Evolutionary conservation across 1,140 invertebrate genomes (phyloP), one percentile per base, ranked within the genome.

Genomic region (Bemisia tabaci): DNA sequence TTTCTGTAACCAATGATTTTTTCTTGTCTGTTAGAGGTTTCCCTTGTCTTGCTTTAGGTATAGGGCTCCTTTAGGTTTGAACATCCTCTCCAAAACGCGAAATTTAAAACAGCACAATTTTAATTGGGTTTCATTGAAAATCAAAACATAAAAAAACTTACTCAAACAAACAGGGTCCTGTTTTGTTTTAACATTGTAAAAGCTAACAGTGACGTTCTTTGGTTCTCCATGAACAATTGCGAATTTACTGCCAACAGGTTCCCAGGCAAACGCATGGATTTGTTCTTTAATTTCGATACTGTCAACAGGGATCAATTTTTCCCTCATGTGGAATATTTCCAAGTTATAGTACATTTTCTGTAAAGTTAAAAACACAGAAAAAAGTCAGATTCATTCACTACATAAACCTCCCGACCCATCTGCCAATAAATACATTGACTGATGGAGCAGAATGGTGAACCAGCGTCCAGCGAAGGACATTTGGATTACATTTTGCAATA

Each of bases 321-420:
- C 95, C 65, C 92, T 81, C 87, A 98, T 95, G 73, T 97, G 93
- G 81, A 99, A 99, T 69, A 99, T 93, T 81, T 99, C 97, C 80
- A 99, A 97, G 77, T 99, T 98, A 79, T 94, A 97, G 72, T 95
- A 96, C 85, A 97, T 92, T 71, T 96, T 95, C 86, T 89, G 72
- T 58, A 81, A 79, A 71, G 72, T 70, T 24, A 62, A 66, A 66
- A 11, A 64, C 59, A 12, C 26, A 64, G n/a, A n/a, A n/a, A n/a
- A n/a, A n/a, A n/a, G n/a, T n/a, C n/a, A n/a, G n/a, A n/a, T n/a
- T n/a, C n/a, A n/a, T n/a, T n/a, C n/a, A n/a, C n/a, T n/a, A n/a
- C n/a, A n/a, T n/a, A n/a, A n/a, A n/a, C n/a, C n/a, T n/a, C n/a
- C 12, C 24, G 23, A 39, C 27, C 22, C 25, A 63, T 12, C 23